Evolutionary conservation across 2,113 vertebrate species (phyloP), one percentile per base, ranked within the genome.

Genomic region (Stegastes partitus): DNA sequence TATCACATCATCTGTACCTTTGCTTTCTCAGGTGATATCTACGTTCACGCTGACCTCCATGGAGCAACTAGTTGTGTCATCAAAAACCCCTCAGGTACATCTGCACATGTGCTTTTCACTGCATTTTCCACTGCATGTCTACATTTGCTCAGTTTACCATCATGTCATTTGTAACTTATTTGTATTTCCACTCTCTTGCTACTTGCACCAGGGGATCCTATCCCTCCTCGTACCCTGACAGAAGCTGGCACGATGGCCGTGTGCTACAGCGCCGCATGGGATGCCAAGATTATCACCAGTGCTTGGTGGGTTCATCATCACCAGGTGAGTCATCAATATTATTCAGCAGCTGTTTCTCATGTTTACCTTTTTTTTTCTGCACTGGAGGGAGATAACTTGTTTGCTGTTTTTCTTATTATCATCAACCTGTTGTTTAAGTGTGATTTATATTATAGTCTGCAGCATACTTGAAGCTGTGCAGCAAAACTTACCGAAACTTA

Each of bases 291-390:
- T 9, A 94, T 99, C 93, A 99, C 97, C 79, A 99, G 98, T 1
- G 98, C 98, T 44, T 99, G 98, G 98, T 99, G 98, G 98, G 98
- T 99, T 85, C 94, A 97, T 88, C 97, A 99, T 91, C 95, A 96
- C 90, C 98, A 99, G 97, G 98, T 98, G 68, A 95, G 91, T 68
- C 16, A 1, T n/a, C 11, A 16, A 8, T 39, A 57, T 45, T 47
- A 5, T n/a, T n/a, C n/a, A 3, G 16, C 16, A 15, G 44, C 44
- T n/a, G n/a, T n/a, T n/a, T n/a, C n/a, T n/a, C n/a, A n/a, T n/a
- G n/a, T n/a, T n/a, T n/a, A n/a, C n/a, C n/a, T n/a, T n/a, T n/a
- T n/a, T n/a, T n/a, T n/a, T n/a, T n/a, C n/a, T n/a, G n/a, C n/a
- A n/a, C n/a, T n/a, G n/a, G n/a, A n/a, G n/a, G n/a, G n/a, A n/a